Conservation (phyloP, 1,140 invertebrate species). For the Sweltsa coloradensis region DNA sequence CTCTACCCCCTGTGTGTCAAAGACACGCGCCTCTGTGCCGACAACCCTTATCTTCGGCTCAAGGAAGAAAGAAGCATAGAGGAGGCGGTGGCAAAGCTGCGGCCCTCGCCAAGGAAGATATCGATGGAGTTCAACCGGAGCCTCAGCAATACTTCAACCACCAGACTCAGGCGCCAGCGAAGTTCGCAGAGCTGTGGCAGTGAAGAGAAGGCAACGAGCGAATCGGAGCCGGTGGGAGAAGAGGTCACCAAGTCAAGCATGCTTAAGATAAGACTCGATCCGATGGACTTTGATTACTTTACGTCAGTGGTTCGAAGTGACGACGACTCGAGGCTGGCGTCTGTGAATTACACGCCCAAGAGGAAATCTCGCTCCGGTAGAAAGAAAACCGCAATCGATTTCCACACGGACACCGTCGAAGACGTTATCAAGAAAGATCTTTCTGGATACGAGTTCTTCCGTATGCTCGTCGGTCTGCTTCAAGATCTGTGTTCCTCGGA, state of each 20-base stretch:
- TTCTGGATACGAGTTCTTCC: constrained; percentile 40
- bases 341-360: constrained; percentile 13
- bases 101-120: too few species aligned
- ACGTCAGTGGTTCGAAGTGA: constrained; percentile 40
- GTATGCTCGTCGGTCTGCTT: constrained; percentile 43
- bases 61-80: constrained; percentile 4
- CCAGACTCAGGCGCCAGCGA: too few species aligned
- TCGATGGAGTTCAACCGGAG: constrained; percentile 5
- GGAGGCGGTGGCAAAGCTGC: constrained; percentile 3
- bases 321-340: constrained; percentile 30
- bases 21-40: too few species aligned
- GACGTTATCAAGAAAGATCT: too few species aligned
- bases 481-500: constrained; percentile 41
- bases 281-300: constrained; percentile 54
- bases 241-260: constrained; percentile 36
- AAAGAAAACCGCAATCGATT: too few species aligned
- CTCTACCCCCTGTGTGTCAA: constrained; percentile 37
- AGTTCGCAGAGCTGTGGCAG: background rate
- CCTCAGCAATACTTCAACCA: constrained; percentile 6
- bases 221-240: constrained; percentile 37
- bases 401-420: too few species aligned
- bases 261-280: constrained; percentile 41
- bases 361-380: background rate
- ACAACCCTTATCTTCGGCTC: constrained; percentile 4
- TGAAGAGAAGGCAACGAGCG: constrained; percentile 28